phyloP scores from a whole-genome alignment of 2,113 vertebrate species.

The Rhinoderma darwinii region DNA sequence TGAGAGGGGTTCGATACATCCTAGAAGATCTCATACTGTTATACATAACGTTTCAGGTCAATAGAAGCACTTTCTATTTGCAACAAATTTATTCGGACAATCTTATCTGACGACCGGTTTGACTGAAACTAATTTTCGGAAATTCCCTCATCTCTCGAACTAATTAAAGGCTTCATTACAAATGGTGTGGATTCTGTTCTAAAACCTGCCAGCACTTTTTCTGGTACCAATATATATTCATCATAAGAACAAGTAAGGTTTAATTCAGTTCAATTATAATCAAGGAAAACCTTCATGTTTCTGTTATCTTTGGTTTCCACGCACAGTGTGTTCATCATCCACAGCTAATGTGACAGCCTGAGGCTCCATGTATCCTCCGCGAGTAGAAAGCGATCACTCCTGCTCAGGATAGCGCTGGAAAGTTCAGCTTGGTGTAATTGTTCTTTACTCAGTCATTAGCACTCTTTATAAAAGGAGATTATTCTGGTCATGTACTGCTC shows the following conservation, averaged over 20 bases:
- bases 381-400: neutral
- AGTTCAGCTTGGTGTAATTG: constrained; percentile 28
- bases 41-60: no score
- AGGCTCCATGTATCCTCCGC: neutral
- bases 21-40: no score
- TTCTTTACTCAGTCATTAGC: constrained; percentile 34
- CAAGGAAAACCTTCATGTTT: neutral
- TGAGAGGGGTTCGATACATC: no score
- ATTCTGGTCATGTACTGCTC: constrained; percentile 47
- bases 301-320: neutral
- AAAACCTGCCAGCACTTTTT: neutral
- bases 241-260: neutral
- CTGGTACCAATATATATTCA: neutral
- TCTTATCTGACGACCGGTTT: no score
- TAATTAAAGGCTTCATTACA: neutral
- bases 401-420: constrained; percentile 9
- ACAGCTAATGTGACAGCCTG: neutral
- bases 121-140: no score
- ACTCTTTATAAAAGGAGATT: constrained; percentile 43
- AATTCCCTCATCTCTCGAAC: no score
- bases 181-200: neutral
- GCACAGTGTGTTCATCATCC: neutral
- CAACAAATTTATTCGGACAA: no score
- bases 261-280: neutral
- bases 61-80: no score